Percentiles rank a stretch among this genome's conserved stretches.
phyloP scores from a whole-genome alignment of 2,888 invertebrate species.

The Plebejus anna region DNA sequence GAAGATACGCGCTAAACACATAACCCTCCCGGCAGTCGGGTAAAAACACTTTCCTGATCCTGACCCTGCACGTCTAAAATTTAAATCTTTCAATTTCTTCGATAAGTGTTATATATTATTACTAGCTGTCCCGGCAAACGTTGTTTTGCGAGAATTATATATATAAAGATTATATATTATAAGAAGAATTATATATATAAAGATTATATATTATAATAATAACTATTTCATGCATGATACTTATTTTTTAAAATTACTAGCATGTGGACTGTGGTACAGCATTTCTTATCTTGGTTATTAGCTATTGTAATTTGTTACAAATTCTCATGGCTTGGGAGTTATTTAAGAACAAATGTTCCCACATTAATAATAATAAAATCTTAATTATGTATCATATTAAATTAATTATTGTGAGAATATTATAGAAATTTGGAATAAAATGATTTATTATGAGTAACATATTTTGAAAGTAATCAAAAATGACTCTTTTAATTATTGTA shows the following conservation, averaged over 20 bases:
- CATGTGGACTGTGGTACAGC: not conserved
- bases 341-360: not conserved
- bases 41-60: too few relatives aligned
- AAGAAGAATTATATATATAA: too few relatives aligned
- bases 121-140: too few relatives aligned
- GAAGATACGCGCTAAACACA: too few relatives aligned
- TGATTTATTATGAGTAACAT: not conserved
- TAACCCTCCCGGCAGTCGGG: too few relatives aligned
- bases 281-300: not conserved
- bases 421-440: not conserved
- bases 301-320: not conserved
- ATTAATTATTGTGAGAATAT: not conserved
- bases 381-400: not conserved
- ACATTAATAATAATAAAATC: conserved; percentile 7
- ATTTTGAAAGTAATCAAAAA: too few relatives aligned
- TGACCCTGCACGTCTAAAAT: too few relatives aligned
- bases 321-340: not conserved
- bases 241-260: not conserved
- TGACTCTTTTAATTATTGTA: too few relatives aligned
- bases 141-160: too few relatives aligned
- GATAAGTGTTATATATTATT: too few relatives aligned
- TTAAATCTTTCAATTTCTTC: too few relatives aligned
- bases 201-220: not conserved
- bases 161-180: too few relatives aligned
- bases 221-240: not conserved